Base-by-base conservation (phyloP, 2,113 vertebrate species). In the Chlorodrepanis virens region DNA sequence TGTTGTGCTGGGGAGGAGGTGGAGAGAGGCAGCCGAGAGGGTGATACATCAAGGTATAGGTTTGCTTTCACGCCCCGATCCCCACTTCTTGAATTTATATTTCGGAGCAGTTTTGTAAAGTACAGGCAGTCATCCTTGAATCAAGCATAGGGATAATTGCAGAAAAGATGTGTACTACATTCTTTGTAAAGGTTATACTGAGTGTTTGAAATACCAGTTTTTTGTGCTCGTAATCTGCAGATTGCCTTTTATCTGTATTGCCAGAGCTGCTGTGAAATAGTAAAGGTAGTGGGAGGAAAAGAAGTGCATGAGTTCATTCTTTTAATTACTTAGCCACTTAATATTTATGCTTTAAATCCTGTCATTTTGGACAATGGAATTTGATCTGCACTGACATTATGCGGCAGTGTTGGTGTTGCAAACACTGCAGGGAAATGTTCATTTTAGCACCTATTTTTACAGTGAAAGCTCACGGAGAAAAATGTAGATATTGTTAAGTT, bases 371-470 rank as follows among this genome's bases (percentile, higher is more conserved):
- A 96, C 84, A 91, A 74, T 80, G 68, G 75, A 8, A 80, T 77
- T 54, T 61, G 59, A 67, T 72, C 87, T 14, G 91, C 70, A 33
- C 78, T 70, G 87, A 25, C 82, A 69, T 82, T 94, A 91, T 95
- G 95, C 84, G 81, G 93, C 95, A 96, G 63, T 16, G 52, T 79
- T 61, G 56, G 44, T 49, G 35, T 87, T 87, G 78, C 65, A 69
- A 64, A 53, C 40, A 3, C 69, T 81, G 83, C 92, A 71, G 93
- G 71, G 47, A 56, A 60, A 19, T 77, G 56, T 74, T 91, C 35
- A 1, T 57, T 72, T 84, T 86, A 68, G 42, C 64, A n/a, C 56
- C 61, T 83, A 37, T 78, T 86, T 64, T 82, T 47, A 40, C 21
- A 67, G 28, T 47, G 42, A 69, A 84, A 69, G 28, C 31, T 59